These are phyloP conservation scores for Phalera bucephala DNA, from an alignment of 2,888 invertebrate genomes.

Conservation along the genomic window DNA sequence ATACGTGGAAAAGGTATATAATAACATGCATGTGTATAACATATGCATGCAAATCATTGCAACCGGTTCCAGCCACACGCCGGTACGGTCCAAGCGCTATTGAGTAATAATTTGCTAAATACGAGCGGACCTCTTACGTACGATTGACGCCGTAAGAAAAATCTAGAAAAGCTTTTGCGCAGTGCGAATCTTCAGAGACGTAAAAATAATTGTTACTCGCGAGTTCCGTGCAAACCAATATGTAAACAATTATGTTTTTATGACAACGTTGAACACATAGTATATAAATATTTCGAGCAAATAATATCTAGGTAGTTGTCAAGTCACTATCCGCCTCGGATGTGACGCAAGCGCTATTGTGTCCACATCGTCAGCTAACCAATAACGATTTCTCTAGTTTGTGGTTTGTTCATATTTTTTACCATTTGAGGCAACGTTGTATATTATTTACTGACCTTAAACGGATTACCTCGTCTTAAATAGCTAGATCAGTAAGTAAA, in stretches of 20 bases:
- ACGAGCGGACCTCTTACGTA: slow-evolving; percentile 10
- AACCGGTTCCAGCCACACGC: slow-evolving; percentile 35
- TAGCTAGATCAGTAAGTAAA: slow-evolving; percentile 1
- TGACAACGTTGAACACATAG: slow-evolving; percentile 10
- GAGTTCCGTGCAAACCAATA: slow-evolving; percentile 24
- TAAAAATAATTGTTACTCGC: slow-evolving; percentile 5
- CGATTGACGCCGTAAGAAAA: background rate
- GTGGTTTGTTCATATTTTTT: slow-evolving; percentile 44
- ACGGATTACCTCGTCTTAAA: too few species aligned
- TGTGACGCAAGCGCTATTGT: slow-evolving; percentile 68
- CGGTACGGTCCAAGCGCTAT: slow-evolving; percentile 29
- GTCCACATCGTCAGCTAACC: slow-evolving; percentile 53
- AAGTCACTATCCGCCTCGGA: slow-evolving; percentile 34
- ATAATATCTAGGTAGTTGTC: slow-evolving; percentile 36
- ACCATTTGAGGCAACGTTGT: slow-evolving; percentile 4
- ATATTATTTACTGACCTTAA: too few species aligned
- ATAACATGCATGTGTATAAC: too few species aligned
- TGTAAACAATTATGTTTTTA: slow-evolving; percentile 34
- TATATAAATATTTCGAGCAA: slow-evolving; percentile 32
- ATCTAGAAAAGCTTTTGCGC: slow-evolving; percentile 12
- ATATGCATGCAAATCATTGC: slow-evolving; percentile 26
- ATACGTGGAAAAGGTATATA: too few species aligned
- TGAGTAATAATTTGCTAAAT: slow-evolving; percentile 27
- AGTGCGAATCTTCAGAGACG: slow-evolving; percentile 11
- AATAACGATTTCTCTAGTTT: slow-evolving; percentile 62